Base-by-base conservation (phyloP, 2,113 vertebrate genomes). In the Dicaeum eximium region DNA sequence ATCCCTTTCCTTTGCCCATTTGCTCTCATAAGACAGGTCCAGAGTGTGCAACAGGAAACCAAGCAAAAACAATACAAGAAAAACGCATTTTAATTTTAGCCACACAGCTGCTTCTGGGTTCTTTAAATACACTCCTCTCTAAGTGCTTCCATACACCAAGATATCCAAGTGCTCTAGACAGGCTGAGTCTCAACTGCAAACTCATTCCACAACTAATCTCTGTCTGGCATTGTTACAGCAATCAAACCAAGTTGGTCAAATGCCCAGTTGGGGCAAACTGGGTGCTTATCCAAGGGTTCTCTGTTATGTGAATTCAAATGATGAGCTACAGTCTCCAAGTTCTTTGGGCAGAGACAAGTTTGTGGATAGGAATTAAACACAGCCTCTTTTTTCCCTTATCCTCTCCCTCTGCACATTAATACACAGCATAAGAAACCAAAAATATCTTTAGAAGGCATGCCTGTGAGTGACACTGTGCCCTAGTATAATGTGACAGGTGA, bases 51-150 rank as follows among this genome's bases (percentile, higher is more conserved):
- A 95, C 94, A 94, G 95, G 94, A 97, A 97, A 94, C 88, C 95
- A 78, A 93, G 88, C 58, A 83, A 97, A 96, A 96, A 97, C 94
- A 95, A 96, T 85, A 85, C 91, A 74, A 95, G 94, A 96, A 96
- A 96, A 94, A 88, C 5, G 16, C 86, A 42, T 93, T 97, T 97
- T 97, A 96, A 97, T 97, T 97, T 97, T 97, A 97, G 94, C 80
- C 69, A 92, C 95, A 91, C 96, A 97, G 96, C 94, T 97, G 95
- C 93, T 88, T 95, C 95, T 88, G 86, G 42, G 74, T 84, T 94
- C 92, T 94, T 93, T 95, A 97, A 96, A 97, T 97, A 95, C 57
- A 92, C 91, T 94, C 73, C 69, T 89, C 92, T 90, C 83, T 96
- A 96, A 97, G 93, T 94, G 92, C 96, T 96, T 95, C 96, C 96